Conservation (phyloP, 1,140 invertebrate genomes). For the Micrasema minimum region DNA sequence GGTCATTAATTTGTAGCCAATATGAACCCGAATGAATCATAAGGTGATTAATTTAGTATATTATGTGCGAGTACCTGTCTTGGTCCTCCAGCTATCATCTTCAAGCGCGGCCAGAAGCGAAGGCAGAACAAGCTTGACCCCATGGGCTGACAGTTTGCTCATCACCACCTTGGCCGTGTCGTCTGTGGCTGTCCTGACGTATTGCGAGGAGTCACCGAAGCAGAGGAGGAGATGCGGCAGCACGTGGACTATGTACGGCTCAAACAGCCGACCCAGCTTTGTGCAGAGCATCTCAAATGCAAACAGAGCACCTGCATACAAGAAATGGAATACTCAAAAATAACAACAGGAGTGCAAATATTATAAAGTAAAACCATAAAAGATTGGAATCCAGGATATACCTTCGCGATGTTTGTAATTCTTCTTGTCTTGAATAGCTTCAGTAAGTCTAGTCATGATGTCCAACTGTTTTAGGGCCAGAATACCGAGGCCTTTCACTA, state of each 20-base stretch:
- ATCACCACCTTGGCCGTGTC: slow-evolving; percentile 96
- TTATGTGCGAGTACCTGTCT: too few relatives aligned
- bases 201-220: slow-evolving; percentile 95
- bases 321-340: slow-evolving; percentile 3
- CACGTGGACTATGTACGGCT: slow-evolving; percentile 98
- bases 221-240: slow-evolving; percentile 94
- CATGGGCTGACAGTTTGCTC: slow-evolving; percentile 95
- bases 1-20: too few relatives aligned
- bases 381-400: too few relatives aligned
- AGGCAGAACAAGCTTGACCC: slow-evolving; percentile 94
- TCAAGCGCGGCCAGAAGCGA: slow-evolving; percentile 92
- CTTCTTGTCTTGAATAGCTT: slow-evolving; percentile 97
- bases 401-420: slow-evolving; percentile 93
- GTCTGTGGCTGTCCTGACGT: slow-evolving; percentile 91
- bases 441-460: slow-evolving; percentile 94
- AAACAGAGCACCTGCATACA: slow-evolving; percentile 83
- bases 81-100: slow-evolving; percentile 99
- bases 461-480: slow-evolving; percentile 94
- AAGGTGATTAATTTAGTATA: too few relatives aligned
- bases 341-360: too few relatives aligned
- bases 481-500: slow-evolving; percentile 97
- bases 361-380: too few relatives aligned
- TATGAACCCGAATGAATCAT: too few relatives aligned
- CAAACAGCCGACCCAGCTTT: slow-evolving; percentile 95
- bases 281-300: slow-evolving; percentile 97